Conservation (phyloP, 2,888 invertebrate genomes). For the Temnothorax rugatulus region DNA sequence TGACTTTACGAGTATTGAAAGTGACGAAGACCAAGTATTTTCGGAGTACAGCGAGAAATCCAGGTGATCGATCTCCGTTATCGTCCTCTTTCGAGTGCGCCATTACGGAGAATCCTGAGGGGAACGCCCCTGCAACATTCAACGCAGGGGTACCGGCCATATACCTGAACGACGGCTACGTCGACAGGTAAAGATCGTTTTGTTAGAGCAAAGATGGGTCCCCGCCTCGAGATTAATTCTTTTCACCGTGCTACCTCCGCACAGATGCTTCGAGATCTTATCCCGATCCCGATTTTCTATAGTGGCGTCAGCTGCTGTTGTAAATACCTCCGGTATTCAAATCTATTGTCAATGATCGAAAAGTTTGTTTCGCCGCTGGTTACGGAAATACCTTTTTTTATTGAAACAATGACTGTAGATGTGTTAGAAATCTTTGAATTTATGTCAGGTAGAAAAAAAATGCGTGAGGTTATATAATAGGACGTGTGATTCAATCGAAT, state of each 20-base stretch:
- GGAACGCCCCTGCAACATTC: constrained; percentile 76
- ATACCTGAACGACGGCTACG: constrained; percentile 74
- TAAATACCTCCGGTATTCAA: neutral
- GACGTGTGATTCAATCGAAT: neutral
- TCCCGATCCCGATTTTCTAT: constrained; percentile 26
- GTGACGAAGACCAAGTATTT: constrained; percentile 9
- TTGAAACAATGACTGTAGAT: neutral
- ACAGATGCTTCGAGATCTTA: constrained; percentile 39
- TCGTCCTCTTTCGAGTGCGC: constrained; percentile 48
- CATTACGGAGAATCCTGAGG: constrained; percentile 80
- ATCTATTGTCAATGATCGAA: neutral
- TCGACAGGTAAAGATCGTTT: constrained; percentile 70
- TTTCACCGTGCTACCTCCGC: constrained; percentile 47
- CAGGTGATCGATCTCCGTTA: constrained; percentile 18
- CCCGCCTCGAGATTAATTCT: constrained; percentile 43
- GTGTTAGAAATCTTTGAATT: neutral
- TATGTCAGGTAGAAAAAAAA: neutral
- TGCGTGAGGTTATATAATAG: neutral
- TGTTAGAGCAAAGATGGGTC: constrained; percentile 33
- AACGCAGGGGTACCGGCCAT: constrained; percentile 74
- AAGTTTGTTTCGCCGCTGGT: neutral
- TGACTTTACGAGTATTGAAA: neutral
- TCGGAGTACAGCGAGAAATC: neutral
- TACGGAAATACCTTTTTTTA: neutral
- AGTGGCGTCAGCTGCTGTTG: constrained; percentile 30